A percentile compares a stretch with the other conserved stretches of the same genome.
Conservation (phyloP, 2,888 invertebrate species). For the Dyspetes luteomarginatus region DNA sequence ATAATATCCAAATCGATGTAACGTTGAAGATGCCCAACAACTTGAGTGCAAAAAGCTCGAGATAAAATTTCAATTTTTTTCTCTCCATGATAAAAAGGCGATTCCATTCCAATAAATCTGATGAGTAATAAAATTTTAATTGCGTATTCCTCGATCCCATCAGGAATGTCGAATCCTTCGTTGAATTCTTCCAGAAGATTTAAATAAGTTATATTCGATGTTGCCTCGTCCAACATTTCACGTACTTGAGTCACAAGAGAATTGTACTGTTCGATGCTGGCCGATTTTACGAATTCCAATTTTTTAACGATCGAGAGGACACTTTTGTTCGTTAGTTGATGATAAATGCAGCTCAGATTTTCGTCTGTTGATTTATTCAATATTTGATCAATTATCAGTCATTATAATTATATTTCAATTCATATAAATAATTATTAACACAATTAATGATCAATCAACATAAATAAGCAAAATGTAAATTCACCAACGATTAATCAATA, state of each 20-base stretch:
- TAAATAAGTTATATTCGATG: conserved; percentile 85
- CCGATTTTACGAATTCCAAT: conserved; percentile 76
- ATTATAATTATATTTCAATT: conserved; percentile 3
- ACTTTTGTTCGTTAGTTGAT: conserved; percentile 77
- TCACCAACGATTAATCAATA: no score
- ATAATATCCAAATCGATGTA: conserved; percentile 84
- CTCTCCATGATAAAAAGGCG: conserved; percentile 84
- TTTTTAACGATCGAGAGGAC: conserved; percentile 76
- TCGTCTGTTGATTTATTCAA: conserved; percentile 75
- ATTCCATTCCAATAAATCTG: conserved; percentile 85
- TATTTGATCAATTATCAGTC: conserved; percentile 7
- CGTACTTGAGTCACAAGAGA: conserved; percentile 72
- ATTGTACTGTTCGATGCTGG: conserved; percentile 77
- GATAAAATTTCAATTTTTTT: conserved; percentile 81
- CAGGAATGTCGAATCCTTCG: conserved; percentile 82
- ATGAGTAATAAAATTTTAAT: conserved; percentile 84
- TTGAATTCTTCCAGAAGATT: conserved; percentile 84
- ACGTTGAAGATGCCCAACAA: conserved; percentile 84
- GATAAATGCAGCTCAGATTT: conserved; percentile 78
- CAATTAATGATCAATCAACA: no score
- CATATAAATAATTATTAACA: background rate
- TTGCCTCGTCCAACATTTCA: conserved; percentile 81
- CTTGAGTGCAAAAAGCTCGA: conserved; percentile 84
- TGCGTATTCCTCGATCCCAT: conserved; percentile 83
- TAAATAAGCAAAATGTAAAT: no score